These are phyloP conservation scores for Agrochola lota DNA, from an alignment of 2,888 invertebrate species.

Conservation along the genomic window DNA sequence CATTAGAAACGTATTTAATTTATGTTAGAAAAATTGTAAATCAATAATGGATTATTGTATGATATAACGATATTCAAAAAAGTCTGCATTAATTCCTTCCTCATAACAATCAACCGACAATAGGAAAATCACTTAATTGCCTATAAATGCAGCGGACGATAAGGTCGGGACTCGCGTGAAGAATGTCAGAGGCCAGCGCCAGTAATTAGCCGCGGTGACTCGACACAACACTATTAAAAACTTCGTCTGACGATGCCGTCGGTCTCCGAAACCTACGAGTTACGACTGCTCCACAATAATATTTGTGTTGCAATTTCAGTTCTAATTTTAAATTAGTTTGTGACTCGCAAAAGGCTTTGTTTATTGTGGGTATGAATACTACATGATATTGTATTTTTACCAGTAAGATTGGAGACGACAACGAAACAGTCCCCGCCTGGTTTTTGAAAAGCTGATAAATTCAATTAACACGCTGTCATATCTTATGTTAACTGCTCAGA, in stretches of 20 bases:
- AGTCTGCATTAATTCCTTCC: background rate
- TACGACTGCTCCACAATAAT: conserved; percentile 1
- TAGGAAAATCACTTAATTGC: conserved; percentile 33
- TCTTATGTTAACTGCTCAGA: too few relatives aligned
- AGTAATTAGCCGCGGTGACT: conserved; percentile 72
- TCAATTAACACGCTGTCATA: too few relatives aligned
- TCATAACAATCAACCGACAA: background rate
- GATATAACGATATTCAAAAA: background rate
- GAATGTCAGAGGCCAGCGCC: conserved; percentile 46
- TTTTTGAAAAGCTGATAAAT: too few relatives aligned
- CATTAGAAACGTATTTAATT: too few relatives aligned
- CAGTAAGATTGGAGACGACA: background rate
- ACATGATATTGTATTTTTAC: background rate
- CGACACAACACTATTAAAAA: conserved; percentile 74
- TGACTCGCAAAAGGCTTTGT: background rate
- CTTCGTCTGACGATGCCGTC: conserved; percentile 57
- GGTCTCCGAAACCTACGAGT: conserved; percentile 30
- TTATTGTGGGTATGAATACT: background rate
- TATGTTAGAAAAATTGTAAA: background rate
- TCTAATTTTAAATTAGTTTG: conserved; percentile 10
- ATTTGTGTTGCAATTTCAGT: conserved; percentile 27
- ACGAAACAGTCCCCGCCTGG: background rate
- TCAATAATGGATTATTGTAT: too few relatives aligned
- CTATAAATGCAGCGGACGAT: conserved; percentile 24
- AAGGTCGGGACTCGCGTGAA: conserved; percentile 56